phyloP scores from a whole-genome alignment of 2,113 vertebrate genomes.

The Triplophysa rosa region DNA sequence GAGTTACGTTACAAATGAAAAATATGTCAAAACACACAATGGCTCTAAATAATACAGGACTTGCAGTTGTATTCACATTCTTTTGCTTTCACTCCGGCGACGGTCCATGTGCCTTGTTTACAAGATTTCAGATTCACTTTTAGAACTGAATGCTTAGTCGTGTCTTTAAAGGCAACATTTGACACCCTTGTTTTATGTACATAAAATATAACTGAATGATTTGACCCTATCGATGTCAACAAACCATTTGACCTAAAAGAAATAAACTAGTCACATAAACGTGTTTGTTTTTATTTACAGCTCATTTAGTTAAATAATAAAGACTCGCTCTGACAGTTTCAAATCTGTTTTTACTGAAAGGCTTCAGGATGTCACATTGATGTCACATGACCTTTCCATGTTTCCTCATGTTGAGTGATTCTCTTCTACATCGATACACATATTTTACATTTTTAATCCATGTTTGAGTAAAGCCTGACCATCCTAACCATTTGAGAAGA shows the following conservation, averaged over 20 bases:
- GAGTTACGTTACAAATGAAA: not conserved
- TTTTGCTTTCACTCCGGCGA: constrained; percentile 31
- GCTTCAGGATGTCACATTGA: not conserved
- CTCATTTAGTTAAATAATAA: too few relatives aligned
- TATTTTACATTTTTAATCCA: too few relatives aligned
- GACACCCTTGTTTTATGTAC: constrained; percentile 32
- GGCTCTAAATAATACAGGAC: not conserved
- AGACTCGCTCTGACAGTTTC: too few relatives aligned
- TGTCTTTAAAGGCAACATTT: not conserved
- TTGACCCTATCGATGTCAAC: constrained; percentile 22
- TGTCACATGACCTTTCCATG: not conserved
- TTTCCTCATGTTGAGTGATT: too few relatives aligned
- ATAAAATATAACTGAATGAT: constrained; percentile 24
- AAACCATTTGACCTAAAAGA: not conserved
- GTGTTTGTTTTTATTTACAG: not conserved
- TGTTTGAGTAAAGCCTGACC: too few relatives aligned
- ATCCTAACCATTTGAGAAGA: too few relatives aligned
- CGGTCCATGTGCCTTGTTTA: constrained; percentile 45
- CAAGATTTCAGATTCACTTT: constrained; percentile 22
- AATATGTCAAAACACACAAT: not conserved
- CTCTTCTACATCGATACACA: too few relatives aligned
- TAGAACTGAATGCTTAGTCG: constrained; percentile 18
- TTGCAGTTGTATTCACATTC: constrained; percentile 1
- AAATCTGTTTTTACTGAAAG: too few relatives aligned
- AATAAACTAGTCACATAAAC: constrained; percentile 6